phyloP scores from a whole-genome alignment of 2,797 vertebrate species.

The Rhinogobio ventralis region DNA sequence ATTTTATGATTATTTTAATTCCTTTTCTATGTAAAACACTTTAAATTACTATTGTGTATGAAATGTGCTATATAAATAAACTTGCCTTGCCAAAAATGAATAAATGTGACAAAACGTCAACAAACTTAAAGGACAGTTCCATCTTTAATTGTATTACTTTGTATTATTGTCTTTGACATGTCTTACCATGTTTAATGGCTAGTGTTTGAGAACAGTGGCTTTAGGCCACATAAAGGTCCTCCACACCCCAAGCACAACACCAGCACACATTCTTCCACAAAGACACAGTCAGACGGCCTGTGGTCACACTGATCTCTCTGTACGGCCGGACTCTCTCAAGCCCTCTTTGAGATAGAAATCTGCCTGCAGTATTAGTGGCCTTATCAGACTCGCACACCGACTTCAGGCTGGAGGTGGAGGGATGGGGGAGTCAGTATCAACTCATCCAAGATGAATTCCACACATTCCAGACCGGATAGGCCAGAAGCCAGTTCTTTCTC shows the following conservation, averaged over 20 bases:
- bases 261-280: slow-evolving; percentile 5
- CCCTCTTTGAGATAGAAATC: slow-evolving; percentile 38
- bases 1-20: too few species aligned
- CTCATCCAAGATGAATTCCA: slow-evolving; percentile 73
- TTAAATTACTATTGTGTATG: too few species aligned
- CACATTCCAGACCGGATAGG: slow-evolving; percentile 73
- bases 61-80: too few species aligned
- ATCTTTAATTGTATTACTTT: neutral
- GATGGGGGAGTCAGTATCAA: slow-evolving; percentile 59
- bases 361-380: slow-evolving; percentile 36
- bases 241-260: slow-evolving; percentile 13
- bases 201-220: slow-evolving; percentile 22
- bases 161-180: neutral
- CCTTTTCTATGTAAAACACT: too few species aligned
- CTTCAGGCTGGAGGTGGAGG: slow-evolving; percentile 56
- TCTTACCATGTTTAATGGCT: neutral
- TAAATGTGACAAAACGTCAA: neutral
- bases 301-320: slow-evolving; percentile 41
- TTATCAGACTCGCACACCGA: slow-evolving; percentile 56
- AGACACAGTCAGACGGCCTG: slow-evolving; percentile 20
- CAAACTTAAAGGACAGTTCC: neutral
- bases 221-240: slow-evolving; percentile 45
- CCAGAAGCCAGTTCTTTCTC: slow-evolving; percentile 64
- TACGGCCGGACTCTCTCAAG: slow-evolving; percentile 16
- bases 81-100: neutral